Conservation (phyloP, 2,113 vertebrate genomes). For the Cnemophilus loriae region DNA sequence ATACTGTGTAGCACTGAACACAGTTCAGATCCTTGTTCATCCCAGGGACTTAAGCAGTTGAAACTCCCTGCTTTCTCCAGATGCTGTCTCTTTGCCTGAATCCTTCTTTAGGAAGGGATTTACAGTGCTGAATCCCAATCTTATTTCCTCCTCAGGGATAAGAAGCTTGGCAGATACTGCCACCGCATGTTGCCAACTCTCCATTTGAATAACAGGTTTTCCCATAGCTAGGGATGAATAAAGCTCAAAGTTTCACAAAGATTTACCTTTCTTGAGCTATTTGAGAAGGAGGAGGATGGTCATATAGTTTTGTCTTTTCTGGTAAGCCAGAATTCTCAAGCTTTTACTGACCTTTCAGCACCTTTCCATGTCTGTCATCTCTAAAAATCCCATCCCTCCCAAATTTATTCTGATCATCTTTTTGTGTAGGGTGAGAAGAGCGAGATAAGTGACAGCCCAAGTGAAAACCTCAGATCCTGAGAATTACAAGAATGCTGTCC, state of each 20-base stretch:
- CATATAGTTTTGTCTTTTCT: neutral
- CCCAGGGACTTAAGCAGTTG: neutral
- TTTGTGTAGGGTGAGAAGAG: neutral
- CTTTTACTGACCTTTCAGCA: neutral
- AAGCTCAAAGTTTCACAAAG: neutral
- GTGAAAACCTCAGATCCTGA: neutral
- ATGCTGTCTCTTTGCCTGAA: neutral
- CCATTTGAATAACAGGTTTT: neutral
- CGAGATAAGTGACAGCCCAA: neutral
- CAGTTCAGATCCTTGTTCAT: neutral
- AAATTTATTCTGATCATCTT: neutral
- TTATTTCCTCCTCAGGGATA: neutral
- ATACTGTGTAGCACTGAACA: neutral
- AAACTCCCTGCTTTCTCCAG: neutral
- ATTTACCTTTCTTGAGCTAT: neutral
- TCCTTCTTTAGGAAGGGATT: neutral
- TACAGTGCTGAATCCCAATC: neutral
- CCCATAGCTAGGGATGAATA: neutral
- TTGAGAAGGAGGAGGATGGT: neutral
- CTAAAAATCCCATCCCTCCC: neutral
- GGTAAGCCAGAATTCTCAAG: neutral
- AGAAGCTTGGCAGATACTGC: neutral
- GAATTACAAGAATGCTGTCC: neutral
- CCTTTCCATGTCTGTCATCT: neutral
- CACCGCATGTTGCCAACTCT: neutral